Conservation (phyloP, 2,113 vertebrate species). For the Cyanoliseus patagonus region DNA sequence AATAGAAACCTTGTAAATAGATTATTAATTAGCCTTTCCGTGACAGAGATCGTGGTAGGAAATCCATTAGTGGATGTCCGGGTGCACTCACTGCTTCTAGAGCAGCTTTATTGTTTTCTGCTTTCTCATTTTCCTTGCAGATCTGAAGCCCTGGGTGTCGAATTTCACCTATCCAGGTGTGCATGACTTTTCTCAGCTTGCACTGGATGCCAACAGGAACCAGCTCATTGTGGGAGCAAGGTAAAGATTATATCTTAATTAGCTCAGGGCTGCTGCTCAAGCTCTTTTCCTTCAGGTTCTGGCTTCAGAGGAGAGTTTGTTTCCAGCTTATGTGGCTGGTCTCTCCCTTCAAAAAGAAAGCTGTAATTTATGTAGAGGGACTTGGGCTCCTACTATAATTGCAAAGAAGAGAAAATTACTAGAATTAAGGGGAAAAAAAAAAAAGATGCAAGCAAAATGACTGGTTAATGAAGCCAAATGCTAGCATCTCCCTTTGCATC, state of each 20-base stretch:
- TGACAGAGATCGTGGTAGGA: not conserved
- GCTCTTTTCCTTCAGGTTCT: not conserved
- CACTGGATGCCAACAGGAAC: slow-evolving; percentile 93
- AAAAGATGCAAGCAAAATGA: slow-evolving; percentile 1
- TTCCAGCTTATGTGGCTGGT: not conserved
- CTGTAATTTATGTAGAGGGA: slow-evolving; percentile 21
- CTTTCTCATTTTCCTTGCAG: slow-evolving; percentile 72
- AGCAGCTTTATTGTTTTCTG: slow-evolving; percentile 47
- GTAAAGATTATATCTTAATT: slow-evolving; percentile 76
- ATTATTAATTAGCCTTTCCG: slow-evolving; percentile 39
- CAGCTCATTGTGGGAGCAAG: slow-evolving; percentile 98
- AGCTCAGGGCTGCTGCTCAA: not conserved
- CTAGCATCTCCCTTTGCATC: not conserved
- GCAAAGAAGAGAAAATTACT: slow-evolving; percentile 54
- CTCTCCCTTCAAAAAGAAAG: not conserved
- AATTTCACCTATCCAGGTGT: slow-evolving; percentile 89
- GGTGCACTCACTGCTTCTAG: not conserved
- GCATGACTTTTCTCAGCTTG: slow-evolving; percentile 93
- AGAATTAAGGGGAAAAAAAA: not conserved
- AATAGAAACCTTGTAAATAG: slow-evolving; percentile 38
- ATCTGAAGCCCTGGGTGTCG: slow-evolving; percentile 91
- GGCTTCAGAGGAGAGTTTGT: not conserved
- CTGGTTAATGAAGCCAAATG: slow-evolving; percentile 46
- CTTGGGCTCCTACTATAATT: slow-evolving; percentile 36
- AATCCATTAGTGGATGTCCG: slow-evolving; percentile 20